These are phyloP conservation scores for Avahi laniger DNA, from an alignment of 2,797 vertebrate species.

Conservation along the genomic window DNA sequence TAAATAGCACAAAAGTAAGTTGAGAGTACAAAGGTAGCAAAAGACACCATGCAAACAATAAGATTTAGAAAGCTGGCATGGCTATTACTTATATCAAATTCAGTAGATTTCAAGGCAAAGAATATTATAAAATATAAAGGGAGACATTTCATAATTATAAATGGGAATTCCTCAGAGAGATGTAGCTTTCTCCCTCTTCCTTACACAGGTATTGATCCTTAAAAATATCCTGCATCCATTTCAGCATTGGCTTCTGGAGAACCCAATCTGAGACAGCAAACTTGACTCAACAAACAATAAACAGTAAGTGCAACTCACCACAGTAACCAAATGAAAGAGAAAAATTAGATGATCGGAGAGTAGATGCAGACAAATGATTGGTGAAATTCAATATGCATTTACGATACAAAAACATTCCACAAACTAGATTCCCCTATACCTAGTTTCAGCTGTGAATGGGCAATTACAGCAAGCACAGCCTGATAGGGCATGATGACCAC, in stretches of 20 bases:
- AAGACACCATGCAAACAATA: not conserved
- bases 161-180: not conserved
- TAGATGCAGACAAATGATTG: not conserved
- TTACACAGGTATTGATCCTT: not conserved
- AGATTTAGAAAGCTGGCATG: not conserved
- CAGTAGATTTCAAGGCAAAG: not conserved
- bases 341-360: not conserved
- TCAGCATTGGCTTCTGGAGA: not conserved
- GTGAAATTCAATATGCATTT: not conserved
- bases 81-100: not conserved
- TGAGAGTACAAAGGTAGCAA: not conserved
- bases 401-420: not conserved
- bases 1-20: not conserved
- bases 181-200: not conserved
- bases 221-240: not conserved
- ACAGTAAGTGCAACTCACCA: not conserved
- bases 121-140: slow-evolving; percentile 1
- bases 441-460: not conserved
- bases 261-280: not conserved
- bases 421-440: not conserved
- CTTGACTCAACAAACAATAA: not conserved
- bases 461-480: not conserved
- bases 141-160: not conserved
- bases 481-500: not conserved
- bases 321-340: not conserved